A percentile compares a stretch with the other conserved stretches of the same genome.
Conservation (phyloP, 2,888 invertebrate species). For the Atethmia centrago region DNA sequence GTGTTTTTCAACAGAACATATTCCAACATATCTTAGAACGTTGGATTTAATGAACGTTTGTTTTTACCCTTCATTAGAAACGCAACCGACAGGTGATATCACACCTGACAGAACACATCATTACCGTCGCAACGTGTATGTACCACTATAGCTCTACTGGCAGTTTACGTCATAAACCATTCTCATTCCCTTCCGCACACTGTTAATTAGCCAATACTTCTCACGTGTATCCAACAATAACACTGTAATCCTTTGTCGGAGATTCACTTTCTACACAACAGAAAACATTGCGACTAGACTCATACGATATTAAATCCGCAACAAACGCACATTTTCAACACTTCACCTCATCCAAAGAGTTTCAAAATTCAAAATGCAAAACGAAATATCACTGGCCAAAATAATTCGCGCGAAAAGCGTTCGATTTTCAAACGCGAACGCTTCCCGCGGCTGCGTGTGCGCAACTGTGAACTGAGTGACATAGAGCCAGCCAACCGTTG, state of each 20-base stretch:
- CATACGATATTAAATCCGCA: constrained; percentile 48
- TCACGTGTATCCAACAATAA: constrained; percentile 74
- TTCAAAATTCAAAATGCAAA: constrained; percentile 64
- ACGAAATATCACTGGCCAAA: constrained; percentile 65
- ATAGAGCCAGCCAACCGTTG: constrained; percentile 78
- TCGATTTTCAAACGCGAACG: constrained; percentile 79
- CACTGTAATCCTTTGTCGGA: constrained; percentile 82
- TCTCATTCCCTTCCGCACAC: constrained; percentile 66
- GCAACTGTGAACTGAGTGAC: constrained; percentile 87
- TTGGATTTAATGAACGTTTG: constrained; percentile 36
- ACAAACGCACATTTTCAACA: constrained; percentile 60
- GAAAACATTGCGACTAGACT: constrained; percentile 57
- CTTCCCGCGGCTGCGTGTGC: constrained; percentile 82
- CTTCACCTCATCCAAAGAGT: constrained; percentile 68
- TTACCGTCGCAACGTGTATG: constrained; percentile 28
- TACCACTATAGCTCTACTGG: constrained; percentile 19
- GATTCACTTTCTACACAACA: constrained; percentile 76
- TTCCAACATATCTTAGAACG: neutral
- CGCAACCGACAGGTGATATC: constrained; percentile 57
- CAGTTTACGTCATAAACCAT: constrained; percentile 62
- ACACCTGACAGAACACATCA: constrained; percentile 60
- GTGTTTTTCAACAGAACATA: neutral
- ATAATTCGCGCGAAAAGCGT: constrained; percentile 78
- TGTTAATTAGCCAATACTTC: constrained; percentile 70
- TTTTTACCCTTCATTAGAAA: constrained; percentile 58